Evolutionary conservation across 1,140 invertebrate species (phyloP).

Genomic region (Solen grandis): DNA sequence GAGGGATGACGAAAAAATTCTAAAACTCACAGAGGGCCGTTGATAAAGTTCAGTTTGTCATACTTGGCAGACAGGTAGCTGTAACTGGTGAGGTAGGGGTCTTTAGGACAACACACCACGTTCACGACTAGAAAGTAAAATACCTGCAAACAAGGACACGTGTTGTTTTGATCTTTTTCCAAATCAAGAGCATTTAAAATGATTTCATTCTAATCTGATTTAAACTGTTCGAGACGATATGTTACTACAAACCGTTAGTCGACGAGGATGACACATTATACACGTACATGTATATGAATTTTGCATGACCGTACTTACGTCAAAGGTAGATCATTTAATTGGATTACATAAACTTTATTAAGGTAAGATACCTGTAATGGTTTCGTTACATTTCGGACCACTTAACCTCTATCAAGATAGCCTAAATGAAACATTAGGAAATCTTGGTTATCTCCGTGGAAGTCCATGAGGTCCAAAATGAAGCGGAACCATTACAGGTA

Average conservation of each 20-base stretch:
- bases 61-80: conserved; percentile 65
- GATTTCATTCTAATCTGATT: background rate
- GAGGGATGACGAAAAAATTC: too few relatives aligned
- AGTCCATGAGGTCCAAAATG: too few relatives aligned
- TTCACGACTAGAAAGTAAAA: conserved; percentile 68
- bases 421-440: too few relatives aligned
- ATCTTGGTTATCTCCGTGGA: too few relatives aligned
- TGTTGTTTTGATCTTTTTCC: background rate
- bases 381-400: too few relatives aligned
- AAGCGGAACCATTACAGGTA: too few relatives aligned
- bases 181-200: background rate
- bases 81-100: conserved; percentile 70
- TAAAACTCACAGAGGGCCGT: conserved; percentile 66
- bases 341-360: too few relatives aligned
- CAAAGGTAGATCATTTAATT: background rate
- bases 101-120: conserved; percentile 57
- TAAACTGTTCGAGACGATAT: background rate
- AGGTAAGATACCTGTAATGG: too few relatives aligned
- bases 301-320: background rate
- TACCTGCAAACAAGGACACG: conserved; percentile 59
- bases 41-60: conserved; percentile 47
- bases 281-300: background rate
- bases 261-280: background rate
- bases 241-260: background rate
- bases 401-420: too few relatives aligned